A percentile compares a stretch with the other conserved stretches of the same genome.
Evolutionary conservation across 2,888 invertebrate species (phyloP).

Genomic region (Drosophila bunnanda): DNA sequence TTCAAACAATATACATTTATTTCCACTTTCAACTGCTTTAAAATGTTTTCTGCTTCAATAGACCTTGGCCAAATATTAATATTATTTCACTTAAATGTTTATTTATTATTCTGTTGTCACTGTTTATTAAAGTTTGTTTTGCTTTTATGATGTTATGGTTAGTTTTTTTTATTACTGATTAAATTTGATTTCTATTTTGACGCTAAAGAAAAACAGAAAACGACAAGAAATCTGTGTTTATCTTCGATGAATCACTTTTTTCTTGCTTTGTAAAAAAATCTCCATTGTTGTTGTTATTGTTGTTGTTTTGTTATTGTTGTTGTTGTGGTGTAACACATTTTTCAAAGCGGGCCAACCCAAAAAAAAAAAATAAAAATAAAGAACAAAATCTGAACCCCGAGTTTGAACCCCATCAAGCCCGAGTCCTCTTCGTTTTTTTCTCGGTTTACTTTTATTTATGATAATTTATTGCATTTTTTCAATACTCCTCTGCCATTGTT

Average conservation of each 20-base stretch:
- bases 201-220: constrained; percentile 5
- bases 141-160: not conserved
- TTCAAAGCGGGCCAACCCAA: constrained; percentile 32
- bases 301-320: constrained; percentile 17
- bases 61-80: constrained; percentile 4
- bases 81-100: not conserved
- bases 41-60: not conserved
- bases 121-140: not conserved
- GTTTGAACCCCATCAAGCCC: constrained; percentile 28
- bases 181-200: not conserved
- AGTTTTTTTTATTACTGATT: constrained; percentile 4
- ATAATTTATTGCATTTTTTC: constrained; percentile 71
- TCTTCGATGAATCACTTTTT: constrained; percentile 36
- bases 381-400: constrained; percentile 22
- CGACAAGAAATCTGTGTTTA: constrained; percentile 8
- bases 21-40: not conserved
- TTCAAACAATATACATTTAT: not conserved
- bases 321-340: constrained; percentile 42
- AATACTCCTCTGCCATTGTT: constrained; percentile 54
- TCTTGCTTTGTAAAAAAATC: constrained; percentile 20
- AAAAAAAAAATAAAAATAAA: constrained; percentile 29
- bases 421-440: constrained; percentile 10
- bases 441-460: constrained; percentile 52
- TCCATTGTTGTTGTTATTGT: not conserved
- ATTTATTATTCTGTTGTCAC: not conserved